These are phyloP conservation scores for Geophilus truncorum DNA, from an alignment of 2,888 invertebrate species.

Conservation along the genomic window DNA sequence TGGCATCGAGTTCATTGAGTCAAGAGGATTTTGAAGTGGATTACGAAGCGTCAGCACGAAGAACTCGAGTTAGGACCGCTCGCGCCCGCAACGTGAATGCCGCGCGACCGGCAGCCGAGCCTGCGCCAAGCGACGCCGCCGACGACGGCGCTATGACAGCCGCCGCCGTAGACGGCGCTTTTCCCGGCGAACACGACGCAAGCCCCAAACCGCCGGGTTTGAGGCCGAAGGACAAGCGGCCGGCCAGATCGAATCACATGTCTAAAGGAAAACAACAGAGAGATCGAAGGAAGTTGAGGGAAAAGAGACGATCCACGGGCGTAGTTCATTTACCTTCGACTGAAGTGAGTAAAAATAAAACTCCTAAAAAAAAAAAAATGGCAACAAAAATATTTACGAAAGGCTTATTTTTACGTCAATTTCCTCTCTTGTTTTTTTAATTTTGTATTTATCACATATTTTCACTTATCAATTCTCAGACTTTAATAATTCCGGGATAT, in stretches of 20 bases:
- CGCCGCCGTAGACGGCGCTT: conserved; percentile 30
- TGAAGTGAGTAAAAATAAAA: conserved; percentile 50
- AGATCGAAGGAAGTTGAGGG: conserved; percentile 57
- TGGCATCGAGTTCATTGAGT: conserved; percentile 59
- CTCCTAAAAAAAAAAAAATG: not conserved
- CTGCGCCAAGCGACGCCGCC: not conserved
- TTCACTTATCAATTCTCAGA: no score
- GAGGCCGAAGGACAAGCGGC: conserved; percentile 51
- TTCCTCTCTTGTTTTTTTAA: no score
- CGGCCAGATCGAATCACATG: conserved; percentile 51
- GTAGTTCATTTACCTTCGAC: conserved; percentile 58
- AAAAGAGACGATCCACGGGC: conserved; percentile 58
- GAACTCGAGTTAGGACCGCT: conserved; percentile 54
- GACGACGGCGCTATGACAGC: conserved; percentile 31
- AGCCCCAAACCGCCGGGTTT: conserved; percentile 51
- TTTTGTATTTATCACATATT: no score
- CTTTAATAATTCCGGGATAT: no score
- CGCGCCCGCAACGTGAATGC: conserved; percentile 50
- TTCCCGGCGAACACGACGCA: conserved; percentile 46
- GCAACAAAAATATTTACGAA: not conserved
- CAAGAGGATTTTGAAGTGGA: conserved; percentile 59
- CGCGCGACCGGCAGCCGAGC: conserved; percentile 36
- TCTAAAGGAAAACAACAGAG: conserved; percentile 56
- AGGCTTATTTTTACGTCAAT: not conserved
- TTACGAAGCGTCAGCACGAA: conserved; percentile 54